These are phyloP conservation scores for Hypselothyrea guttata DNA, from an alignment of 2,888 invertebrate species.

Conservation along the genomic window DNA sequence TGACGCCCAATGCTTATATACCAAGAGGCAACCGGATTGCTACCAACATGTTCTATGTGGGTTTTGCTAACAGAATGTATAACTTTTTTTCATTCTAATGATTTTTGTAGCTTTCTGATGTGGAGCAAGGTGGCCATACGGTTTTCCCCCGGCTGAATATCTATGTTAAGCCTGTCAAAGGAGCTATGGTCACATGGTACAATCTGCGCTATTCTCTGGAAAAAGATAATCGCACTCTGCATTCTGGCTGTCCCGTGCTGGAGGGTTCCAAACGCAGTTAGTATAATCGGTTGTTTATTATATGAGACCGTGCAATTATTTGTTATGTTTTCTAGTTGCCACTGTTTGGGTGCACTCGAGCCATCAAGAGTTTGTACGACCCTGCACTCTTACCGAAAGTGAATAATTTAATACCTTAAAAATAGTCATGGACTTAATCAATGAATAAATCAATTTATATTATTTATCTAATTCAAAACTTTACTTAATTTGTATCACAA, in stretches of 20 bases:
- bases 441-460: no score
- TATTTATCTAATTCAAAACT: no score
- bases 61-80: no score
- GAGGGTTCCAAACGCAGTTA: constrained; percentile 97
- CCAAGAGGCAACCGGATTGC: constrained; percentile 89
- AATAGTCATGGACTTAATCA: no score
- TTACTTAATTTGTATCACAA: constrained; percentile 33
- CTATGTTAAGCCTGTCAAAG: constrained; percentile 92
- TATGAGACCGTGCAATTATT: no score
- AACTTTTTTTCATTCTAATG: neutral
- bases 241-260: constrained; percentile 97
- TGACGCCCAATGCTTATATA: fast-evolving
- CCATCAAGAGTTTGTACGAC: constrained; percentile 89
- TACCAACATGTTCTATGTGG: constrained; percentile 96
- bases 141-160: constrained; percentile 94
- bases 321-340: constrained; percentile 84
- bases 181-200: constrained; percentile 96
- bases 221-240: constrained; percentile 92
- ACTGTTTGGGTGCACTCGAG: constrained; percentile 95
- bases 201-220: constrained; percentile 94
- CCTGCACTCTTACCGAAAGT: constrained; percentile 82
- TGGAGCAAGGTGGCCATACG: constrained; percentile 97
- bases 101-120: constrained; percentile 92
- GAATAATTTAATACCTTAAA: no score
- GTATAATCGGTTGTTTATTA: no score